Evolutionary conservation across 92 coral and sea anemone genomes (phyloP), one percentile per base, ranked within the genome.

Genomic region (Pocillopora grandis): DNA sequence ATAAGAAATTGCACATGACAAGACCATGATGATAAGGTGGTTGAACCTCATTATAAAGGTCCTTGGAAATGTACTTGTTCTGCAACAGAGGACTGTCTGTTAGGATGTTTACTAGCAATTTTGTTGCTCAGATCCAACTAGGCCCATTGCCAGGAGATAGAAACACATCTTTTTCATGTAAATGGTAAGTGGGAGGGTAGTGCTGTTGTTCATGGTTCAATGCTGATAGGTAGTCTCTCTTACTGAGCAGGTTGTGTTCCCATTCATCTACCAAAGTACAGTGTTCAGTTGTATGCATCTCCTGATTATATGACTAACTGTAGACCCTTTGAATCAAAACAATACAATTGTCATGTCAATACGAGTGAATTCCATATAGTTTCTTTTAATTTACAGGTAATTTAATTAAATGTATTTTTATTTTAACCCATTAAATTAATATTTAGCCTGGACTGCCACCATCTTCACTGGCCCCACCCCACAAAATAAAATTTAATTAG

Each of bases 61-160:
- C 52, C 1, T 42, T 3, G 52, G 52, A 82, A 31, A 88, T 83
- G 31, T 27, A 27, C 31, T 27, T 27, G 31, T 27, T 27, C 31
- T 27, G 31, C 61, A 55, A 35, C 56, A 77, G 37, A 9, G 88
- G 88, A 23, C 74, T 61, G 52, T 48, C 80, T 72, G 69, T 59
- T 1, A 31, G 36, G 52, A 63, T 27, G 11, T 55, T 66, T 15
- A 84, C 91, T 33, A 73, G 63, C 5, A 84, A 17, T 72, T 84
- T 84, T 79, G 78, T 88, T 11, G 55, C 37, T 21, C 66, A 84
- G 42, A 61, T 84, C 88, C 88, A 84, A 21, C 71, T 88, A 15
- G 88, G 88, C 82, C 88, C 84, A 49, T 88, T 85, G 1, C 91
- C 88, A 17, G 78, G 52, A 42, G 52, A 71, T 23, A 88, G 88